Percentiles rank a stretch among this genome's conserved stretches.
These are phyloP conservation scores for Ctenochaetus hawaiiensis DNA, from an alignment of 2,797 vertebrate species.

Conservation along the genomic window DNA sequence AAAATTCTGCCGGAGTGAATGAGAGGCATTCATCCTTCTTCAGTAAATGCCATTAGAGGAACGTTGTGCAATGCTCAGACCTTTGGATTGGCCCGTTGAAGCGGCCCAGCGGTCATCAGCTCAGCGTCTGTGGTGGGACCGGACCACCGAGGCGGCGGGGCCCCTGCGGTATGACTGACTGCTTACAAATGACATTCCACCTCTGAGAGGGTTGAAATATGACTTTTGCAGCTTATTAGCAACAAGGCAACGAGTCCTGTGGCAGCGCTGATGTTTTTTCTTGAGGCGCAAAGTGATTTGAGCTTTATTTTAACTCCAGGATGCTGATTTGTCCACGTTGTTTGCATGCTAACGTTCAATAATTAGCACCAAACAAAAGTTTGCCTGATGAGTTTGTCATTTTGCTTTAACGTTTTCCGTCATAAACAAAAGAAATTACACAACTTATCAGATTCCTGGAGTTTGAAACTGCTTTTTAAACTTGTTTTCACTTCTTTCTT, in stretches of 20 bases:
- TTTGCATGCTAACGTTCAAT: neutral
- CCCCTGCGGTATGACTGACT: neutral
- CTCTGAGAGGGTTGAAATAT: neutral
- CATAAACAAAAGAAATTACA: no score
- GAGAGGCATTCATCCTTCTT: conserved; percentile 47
- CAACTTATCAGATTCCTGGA: no score
- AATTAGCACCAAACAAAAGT: neutral
- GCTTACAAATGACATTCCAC: conserved; percentile 13
- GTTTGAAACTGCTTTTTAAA: no score
- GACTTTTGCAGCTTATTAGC: conserved; percentile 35
- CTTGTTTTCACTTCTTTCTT: no score
- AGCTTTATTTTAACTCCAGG: neutral
- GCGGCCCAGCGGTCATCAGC: conserved; percentile 21
- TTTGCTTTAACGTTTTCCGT: no score
- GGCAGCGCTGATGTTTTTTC: neutral
- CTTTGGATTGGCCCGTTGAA: conserved; percentile 19
- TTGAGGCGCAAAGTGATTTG: neutral
- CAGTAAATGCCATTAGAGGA: conserved; percentile 45
- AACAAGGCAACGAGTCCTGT: neutral
- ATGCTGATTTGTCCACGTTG: neutral
- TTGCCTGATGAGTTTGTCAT: neutral
- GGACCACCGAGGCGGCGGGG: conserved; percentile 19
- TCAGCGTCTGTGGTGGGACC: neutral
- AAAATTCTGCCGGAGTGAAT: conserved; percentile 52
- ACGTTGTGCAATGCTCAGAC: conserved; percentile 2